These are phyloP conservation scores for Tetranychus piercei DNA, from an alignment of 2,888 invertebrate genomes.

Conservation along the genomic window DNA sequence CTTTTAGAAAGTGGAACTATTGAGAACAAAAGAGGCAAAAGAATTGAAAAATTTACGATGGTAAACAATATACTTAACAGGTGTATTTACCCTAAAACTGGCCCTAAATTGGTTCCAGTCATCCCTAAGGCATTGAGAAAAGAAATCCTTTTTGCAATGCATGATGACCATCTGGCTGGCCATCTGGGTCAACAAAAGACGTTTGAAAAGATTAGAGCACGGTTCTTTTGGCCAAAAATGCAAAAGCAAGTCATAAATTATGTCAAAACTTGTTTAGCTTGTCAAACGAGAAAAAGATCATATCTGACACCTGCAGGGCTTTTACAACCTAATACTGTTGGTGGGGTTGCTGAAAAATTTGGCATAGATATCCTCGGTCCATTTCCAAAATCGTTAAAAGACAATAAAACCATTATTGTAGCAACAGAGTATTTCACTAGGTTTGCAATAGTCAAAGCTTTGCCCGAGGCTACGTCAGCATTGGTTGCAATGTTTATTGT, in stretches of 20 bases:
- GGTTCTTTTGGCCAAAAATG: slow-evolving; percentile 17
- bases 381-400: slow-evolving; percentile 18
- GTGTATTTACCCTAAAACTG: not conserved
- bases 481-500: slow-evolving; percentile 22
- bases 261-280: not conserved
- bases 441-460: slow-evolving; percentile 22
- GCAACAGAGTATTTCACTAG: slow-evolving; percentile 23
- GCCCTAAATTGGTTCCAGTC: not conserved
- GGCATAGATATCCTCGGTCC: slow-evolving; percentile 23
- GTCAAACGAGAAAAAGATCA: slow-evolving; percentile 18
- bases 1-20: too few relatives aligned
- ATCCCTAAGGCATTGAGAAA: slow-evolving; percentile 21
- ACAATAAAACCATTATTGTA: slow-evolving; percentile 24
- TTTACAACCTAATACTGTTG: slow-evolving; percentile 14
- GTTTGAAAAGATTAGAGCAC: not conserved
- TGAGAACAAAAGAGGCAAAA: too few relatives aligned
- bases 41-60: too few relatives aligned
- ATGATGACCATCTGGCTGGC: slow-evolving; percentile 22
- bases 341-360: slow-evolving; percentile 11
- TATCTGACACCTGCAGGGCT: slow-evolving; percentile 9
- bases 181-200: slow-evolving; percentile 17
- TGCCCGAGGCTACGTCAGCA: slow-evolving; percentile 21
- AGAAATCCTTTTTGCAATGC: slow-evolving; percentile 22
- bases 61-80: slow-evolving; percentile 12
- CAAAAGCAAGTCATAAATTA: slow-evolving; percentile 12